Percentiles rank a stretch among this genome's conserved stretches.
These are phyloP conservation scores for Mesoclemmys tuberculata DNA, from an alignment of 2,113 vertebrate genomes.

Conservation along the genomic window DNA sequence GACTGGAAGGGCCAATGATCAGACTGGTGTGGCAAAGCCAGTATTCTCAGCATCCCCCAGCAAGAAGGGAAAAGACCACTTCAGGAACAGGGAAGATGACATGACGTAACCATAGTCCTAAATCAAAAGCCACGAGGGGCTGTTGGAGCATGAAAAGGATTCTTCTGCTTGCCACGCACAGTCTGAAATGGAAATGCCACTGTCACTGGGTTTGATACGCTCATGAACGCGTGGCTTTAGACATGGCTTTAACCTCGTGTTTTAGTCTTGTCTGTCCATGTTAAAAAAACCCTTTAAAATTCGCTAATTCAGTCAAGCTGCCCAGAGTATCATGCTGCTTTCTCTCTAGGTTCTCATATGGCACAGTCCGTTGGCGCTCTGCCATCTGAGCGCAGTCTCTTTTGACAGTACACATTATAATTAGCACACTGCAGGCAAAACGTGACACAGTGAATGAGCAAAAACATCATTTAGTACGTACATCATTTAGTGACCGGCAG, in stretches of 20 bases:
- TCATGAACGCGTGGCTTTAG: not conserved
- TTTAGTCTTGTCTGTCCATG: not conserved
- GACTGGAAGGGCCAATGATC: not conserved
- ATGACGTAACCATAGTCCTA: not conserved
- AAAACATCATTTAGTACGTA: not conserved
- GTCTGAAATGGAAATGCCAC: not conserved
- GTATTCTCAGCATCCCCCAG: not conserved
- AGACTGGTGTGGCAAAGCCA: not conserved
- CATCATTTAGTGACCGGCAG: not conserved
- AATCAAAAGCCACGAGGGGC: fast-evolving
- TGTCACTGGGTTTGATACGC: not conserved
- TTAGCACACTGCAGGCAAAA: not conserved
- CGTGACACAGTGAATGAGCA: not conserved
- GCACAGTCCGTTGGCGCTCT: too few species aligned
- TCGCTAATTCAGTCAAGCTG: not conserved
- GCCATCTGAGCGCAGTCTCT: not conserved
- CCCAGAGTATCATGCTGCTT: not conserved
- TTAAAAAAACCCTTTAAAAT: not conserved
- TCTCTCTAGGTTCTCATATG: not conserved
- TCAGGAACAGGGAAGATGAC: not conserved
- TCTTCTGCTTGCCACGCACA: not conserved
- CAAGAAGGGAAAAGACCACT: not conserved
- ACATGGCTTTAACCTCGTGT: not conserved
- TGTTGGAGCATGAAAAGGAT: fast-evolving
- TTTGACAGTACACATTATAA: not conserved